Evolutionary conservation across 2,113 vertebrate species (phyloP).

Genomic region (Anolis sagrei): DNA sequence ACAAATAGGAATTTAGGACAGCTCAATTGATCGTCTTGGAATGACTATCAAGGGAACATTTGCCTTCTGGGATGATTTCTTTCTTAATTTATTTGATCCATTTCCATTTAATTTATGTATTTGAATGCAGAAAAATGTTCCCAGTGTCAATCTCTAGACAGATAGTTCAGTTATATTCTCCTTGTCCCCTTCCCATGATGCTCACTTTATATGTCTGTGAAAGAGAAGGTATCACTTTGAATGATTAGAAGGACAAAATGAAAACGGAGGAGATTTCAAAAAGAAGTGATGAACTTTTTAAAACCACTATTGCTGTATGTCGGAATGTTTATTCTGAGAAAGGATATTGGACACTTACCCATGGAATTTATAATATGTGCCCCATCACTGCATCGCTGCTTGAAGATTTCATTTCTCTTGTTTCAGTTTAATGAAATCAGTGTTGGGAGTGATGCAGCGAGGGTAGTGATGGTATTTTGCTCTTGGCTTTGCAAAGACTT

Average conservation of each 20-base stretch:
- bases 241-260: background rate
- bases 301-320: background rate
- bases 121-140: background rate
- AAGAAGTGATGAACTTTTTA: background rate
- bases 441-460: no score
- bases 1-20: constrained; percentile 2
- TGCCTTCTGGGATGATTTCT: background rate
- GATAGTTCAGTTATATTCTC: background rate
- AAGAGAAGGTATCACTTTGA: no score
- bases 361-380: background rate
- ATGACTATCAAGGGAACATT: constrained; percentile 6
- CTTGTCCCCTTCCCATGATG: background rate
- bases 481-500: background rate
- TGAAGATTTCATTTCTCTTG: background rate
- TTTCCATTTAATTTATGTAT: background rate
- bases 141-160: background rate
- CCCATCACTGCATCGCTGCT: background rate
- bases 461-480: no score
- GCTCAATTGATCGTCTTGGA: constrained; percentile 20
- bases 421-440: background rate
- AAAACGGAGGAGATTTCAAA: background rate
- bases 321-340: no score
- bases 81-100: background rate
- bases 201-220: background rate
- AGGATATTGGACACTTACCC: background rate